A percentile compares a stretch with the other conserved stretches of the same genome.
phyloP scores from a whole-genome alignment of 1,140 invertebrate species.

The Saccostrea glomerata region DNA sequence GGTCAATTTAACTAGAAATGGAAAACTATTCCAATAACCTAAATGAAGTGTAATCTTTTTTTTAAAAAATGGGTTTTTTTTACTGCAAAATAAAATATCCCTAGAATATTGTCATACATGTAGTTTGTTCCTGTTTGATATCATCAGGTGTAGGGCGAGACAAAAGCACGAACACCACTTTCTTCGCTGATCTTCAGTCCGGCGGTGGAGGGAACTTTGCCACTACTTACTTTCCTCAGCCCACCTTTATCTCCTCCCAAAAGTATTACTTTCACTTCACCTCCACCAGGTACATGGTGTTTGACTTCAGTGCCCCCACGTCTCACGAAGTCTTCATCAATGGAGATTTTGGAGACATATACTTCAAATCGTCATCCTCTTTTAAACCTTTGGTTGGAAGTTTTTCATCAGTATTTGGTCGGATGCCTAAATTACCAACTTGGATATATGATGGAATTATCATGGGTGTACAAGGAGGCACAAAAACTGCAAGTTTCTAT shows the following conservation, averaged over 20 bases:
- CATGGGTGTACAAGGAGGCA: constrained; percentile 78
- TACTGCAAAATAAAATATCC: too few species aligned
- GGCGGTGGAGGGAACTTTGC: constrained; percentile 77
- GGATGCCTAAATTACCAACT: constrained; percentile 72
- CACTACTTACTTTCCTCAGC: constrained; percentile 79
- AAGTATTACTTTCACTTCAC: constrained; percentile 73
- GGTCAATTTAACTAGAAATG: too few species aligned
- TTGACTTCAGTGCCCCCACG: constrained; percentile 71
- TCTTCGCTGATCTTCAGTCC: constrained; percentile 67
- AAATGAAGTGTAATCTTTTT: too few species aligned
- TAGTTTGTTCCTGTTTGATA: too few species aligned
- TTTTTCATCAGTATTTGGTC: constrained; percentile 61
- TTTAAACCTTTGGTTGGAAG: constrained; percentile 63
- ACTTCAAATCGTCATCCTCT: constrained; percentile 56
- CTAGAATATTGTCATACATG: too few species aligned
- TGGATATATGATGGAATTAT: constrained; percentile 78
- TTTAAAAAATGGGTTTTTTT: too few species aligned
- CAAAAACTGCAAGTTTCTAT: constrained; percentile 59
- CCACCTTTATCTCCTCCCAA: constrained; percentile 74
- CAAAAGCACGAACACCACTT: constrained; percentile 70
- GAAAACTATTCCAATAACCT: too few species aligned
- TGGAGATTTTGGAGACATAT: constrained; percentile 52
- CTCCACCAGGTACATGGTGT: constrained; percentile 69
- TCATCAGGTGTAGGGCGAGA: constrained; percentile 72
- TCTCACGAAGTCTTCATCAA: constrained; percentile 73